Conservation (phyloP, 2,888 invertebrate species). For the Tineola bisselliella region DNA sequence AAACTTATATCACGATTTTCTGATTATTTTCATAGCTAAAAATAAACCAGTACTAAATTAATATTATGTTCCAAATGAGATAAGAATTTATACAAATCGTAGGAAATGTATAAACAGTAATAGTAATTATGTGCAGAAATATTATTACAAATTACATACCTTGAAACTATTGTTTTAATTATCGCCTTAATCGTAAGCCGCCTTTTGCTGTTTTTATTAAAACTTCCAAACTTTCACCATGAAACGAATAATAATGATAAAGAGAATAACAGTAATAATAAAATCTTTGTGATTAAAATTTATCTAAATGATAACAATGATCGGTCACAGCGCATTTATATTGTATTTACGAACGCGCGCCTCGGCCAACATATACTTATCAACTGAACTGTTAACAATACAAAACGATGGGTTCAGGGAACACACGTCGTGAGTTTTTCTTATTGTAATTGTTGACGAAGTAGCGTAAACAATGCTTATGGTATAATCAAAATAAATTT, state of each 20-base stretch:
- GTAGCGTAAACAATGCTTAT: neutral
- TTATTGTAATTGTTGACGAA: neutral
- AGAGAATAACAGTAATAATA: neutral
- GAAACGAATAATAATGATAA: neutral
- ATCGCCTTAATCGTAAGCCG: neutral
- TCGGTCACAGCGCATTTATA: neutral
- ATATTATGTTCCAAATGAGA: too few relatives aligned
- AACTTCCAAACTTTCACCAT: neutral
- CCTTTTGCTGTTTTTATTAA: neutral
- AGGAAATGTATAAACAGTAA: neutral
- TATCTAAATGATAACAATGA: neutral
- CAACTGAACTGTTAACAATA: constrained; percentile 40
- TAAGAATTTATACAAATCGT: too few relatives aligned
- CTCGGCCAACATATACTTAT: constrained; percentile 48
- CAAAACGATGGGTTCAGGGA: constrained; percentile 1
- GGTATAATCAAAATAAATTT: neutral
- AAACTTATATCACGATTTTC: too few relatives aligned
- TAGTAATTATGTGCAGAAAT: neutral
- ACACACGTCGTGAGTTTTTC: neutral
- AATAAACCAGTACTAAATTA: too few relatives aligned
- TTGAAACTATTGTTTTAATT: constrained; percentile 38
- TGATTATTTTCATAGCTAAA: too few relatives aligned
- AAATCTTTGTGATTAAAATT: neutral
- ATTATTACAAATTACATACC: constrained; percentile 27
- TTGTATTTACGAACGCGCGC: constrained; percentile 32